These are phyloP conservation scores for Alouatta palliata DNA, from an alignment of 2,113 vertebrate genomes.

Conservation along the genomic window DNA sequence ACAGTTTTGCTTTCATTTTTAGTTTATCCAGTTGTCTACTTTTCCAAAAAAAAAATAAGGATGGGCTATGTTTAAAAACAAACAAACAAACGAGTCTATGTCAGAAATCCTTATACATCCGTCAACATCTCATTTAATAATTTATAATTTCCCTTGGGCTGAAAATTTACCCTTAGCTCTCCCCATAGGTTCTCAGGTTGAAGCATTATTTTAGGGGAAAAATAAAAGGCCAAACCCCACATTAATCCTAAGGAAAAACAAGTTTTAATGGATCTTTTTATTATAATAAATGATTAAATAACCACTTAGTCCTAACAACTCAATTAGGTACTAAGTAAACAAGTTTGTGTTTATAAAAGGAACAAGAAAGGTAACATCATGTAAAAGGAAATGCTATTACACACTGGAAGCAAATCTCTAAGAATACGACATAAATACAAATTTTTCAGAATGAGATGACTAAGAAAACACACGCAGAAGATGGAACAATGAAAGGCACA, in stretches of 20 bases:
- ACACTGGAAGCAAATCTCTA: background rate
- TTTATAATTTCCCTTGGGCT: background rate
- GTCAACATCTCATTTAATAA: background rate
- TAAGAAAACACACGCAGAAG: background rate
- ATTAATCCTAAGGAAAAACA: slow-evolving; percentile 20
- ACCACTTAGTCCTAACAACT: slow-evolving; percentile 41
- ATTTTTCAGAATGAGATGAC: background rate
- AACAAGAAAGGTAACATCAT: background rate
- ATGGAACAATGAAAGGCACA: background rate
- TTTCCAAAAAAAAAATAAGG: slow-evolving; percentile 2
- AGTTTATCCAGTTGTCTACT: background rate
- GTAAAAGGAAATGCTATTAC: background rate
- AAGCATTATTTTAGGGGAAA: slow-evolving; percentile 6
- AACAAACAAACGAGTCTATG: slow-evolving; percentile 16
- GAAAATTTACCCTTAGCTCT: background rate
- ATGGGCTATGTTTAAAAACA: background rate
- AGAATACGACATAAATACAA: background rate
- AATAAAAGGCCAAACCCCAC: background rate
- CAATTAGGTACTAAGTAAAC: slow-evolving; percentile 56
- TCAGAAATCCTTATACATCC: background rate
- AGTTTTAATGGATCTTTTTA: slow-evolving; percentile 23
- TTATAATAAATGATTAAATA: slow-evolving; percentile 64
- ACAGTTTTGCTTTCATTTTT: background rate
- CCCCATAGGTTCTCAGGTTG: background rate
- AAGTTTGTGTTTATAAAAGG: slow-evolving; percentile 32